Evolutionary conservation across 2,888 invertebrate species (phyloP).

Genomic region (Salpingus planirostris): DNA sequence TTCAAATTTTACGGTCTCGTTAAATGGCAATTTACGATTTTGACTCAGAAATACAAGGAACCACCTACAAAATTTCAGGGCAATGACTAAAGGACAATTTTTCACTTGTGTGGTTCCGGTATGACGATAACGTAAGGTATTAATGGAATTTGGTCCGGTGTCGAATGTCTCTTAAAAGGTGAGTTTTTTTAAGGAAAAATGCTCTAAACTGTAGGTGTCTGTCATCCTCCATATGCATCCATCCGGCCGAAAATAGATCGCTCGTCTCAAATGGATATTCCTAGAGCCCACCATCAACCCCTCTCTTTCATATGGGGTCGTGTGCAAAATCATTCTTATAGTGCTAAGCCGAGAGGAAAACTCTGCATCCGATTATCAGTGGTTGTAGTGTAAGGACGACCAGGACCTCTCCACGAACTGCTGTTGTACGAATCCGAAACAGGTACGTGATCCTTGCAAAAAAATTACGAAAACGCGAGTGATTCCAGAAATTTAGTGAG

Average conservation of each 20-base stretch:
- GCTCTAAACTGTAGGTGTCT: too few relatives aligned
- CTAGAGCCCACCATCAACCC: constrained; percentile 27
- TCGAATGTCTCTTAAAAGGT: constrained; percentile 40
- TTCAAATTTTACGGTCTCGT: too few relatives aligned
- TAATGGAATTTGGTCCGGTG: too few relatives aligned
- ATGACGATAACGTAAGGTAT: too few relatives aligned
- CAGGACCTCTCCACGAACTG: constrained; percentile 30
- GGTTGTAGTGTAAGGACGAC: constrained; percentile 49
- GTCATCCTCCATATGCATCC: constrained; percentile 38
- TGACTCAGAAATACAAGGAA: too few relatives aligned
- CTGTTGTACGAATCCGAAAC: constrained; percentile 37
- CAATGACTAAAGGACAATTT: background rate
- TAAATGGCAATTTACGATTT: too few relatives aligned
- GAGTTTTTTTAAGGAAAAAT: constrained; percentile 38
- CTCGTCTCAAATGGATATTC: constrained; percentile 47
- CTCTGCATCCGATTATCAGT: constrained; percentile 51
- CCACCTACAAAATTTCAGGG: background rate
- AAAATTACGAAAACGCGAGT: constrained; percentile 19
- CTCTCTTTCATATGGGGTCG: constrained; percentile 42
- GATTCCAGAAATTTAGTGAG: constrained; percentile 6
- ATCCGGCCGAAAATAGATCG: constrained; percentile 47
- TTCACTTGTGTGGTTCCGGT: constrained; percentile 1
- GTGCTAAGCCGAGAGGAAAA: constrained; percentile 45
- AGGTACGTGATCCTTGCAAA: constrained; percentile 32
- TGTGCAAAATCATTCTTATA: constrained; percentile 51